Percentiles rank a stretch among this genome's conserved stretches.
Conservation (phyloP, 2,888 invertebrate genomes). For the Drosophila monieri region DNA sequence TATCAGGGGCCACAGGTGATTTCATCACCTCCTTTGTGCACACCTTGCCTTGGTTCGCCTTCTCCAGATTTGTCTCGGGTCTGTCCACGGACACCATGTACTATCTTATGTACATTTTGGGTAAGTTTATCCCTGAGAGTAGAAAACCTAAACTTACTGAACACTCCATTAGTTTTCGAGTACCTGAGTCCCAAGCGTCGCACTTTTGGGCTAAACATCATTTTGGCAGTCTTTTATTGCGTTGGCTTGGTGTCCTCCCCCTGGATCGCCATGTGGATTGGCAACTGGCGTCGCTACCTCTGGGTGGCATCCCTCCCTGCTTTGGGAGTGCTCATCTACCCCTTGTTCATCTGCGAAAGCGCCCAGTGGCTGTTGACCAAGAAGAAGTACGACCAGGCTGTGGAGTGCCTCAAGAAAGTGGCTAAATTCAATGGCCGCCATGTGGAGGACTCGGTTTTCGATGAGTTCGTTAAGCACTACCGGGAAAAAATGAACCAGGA, state of each 20-base stretch:
- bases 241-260: slow-evolving; percentile 85
- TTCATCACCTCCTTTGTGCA: slow-evolving; percentile 85
- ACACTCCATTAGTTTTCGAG: slow-evolving; percentile 85
- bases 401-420: slow-evolving; percentile 85
- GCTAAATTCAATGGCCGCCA: slow-evolving; percentile 85
- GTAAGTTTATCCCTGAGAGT: slow-evolving; percentile 77
- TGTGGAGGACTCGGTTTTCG: slow-evolving; percentile 83
- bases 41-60: slow-evolving; percentile 84
- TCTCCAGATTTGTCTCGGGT: slow-evolving; percentile 86
- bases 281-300: slow-evolving; percentile 85
- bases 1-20: slow-evolving; percentile 85
- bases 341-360: slow-evolving; percentile 86
- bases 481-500: slow-evolving; percentile 69
- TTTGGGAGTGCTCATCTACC: slow-evolving; percentile 84
- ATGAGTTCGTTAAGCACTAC: slow-evolving; percentile 82
- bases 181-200: slow-evolving; percentile 86
- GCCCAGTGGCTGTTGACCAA: slow-evolving; percentile 86
- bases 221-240: slow-evolving; percentile 86
- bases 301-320: slow-evolving; percentile 85
- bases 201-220: slow-evolving; percentile 86
- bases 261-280: slow-evolving; percentile 84
- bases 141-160: not conserved
- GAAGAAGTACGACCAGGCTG: slow-evolving; percentile 84
- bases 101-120: slow-evolving; percentile 87
- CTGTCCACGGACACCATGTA: slow-evolving; percentile 86